Base-by-base conservation (phyloP, 2,888 invertebrate species). In the Euproctis similis region DNA sequence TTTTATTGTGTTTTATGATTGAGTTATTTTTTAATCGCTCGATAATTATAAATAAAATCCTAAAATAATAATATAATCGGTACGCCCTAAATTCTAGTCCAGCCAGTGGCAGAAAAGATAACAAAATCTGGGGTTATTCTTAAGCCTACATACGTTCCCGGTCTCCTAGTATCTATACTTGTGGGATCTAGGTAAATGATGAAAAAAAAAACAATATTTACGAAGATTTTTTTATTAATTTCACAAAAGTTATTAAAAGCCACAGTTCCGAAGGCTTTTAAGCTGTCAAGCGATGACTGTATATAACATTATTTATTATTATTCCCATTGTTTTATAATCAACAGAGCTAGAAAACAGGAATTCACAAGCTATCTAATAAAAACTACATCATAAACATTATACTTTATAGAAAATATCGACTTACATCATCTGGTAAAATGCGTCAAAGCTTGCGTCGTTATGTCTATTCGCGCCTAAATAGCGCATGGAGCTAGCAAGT, bases 241-340 rank as follows among this genome's bases (percentile, higher is more conserved):
- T 81, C 82, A 82, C 82, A 82, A 84, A 82, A 82, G 69, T 74
- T 61, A 72, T 77, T 74, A 78, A 82, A 82, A 82, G 82, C 82
- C 82, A 84, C 82, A 82, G 74, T 77, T 61, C n/a, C 65, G 70
- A 80, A 82, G 82, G 82, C 82, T 82, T 81, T 80, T 71, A 82
- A 81, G 81, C 82, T 80, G 78, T 77, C 66, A 66, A 82, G 82
- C 82, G 72, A 67, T 69, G 73, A 66, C 69, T 39, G 39, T 55
- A 45, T 45, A 59, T 62, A 62, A 56, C 53, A 58, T 56, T 57
- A 52, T 53, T n/a, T n/a, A n/a, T n/a, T n/a, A 50, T 14, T 14
- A 14, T 55, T 39, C 50, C 53, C 52, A 62, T 51, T 56, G 54
- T 59, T 62, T 55, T 47, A 56, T 49, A 55, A 54, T 55, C 50